Percentiles rank a stretch among this genome's conserved stretches.
Evolutionary conservation across 2,113 vertebrate genomes (phyloP).

Genomic region (Myotis lucifugus): DNA sequence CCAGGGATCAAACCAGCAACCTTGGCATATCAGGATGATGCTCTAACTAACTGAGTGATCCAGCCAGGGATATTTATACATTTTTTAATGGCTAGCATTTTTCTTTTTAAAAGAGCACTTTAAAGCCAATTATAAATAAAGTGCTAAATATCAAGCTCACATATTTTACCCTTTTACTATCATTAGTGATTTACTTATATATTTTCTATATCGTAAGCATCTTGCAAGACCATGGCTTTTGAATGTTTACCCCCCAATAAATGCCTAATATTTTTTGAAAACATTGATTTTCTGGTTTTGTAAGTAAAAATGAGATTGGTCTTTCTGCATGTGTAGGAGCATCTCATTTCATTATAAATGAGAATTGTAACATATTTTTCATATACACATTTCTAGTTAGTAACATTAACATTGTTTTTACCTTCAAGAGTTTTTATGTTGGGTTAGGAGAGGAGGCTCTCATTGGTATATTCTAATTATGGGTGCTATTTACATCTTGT

Average conservation of each 20-base stretch:
- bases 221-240: background rate
- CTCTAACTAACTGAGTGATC: too few relatives aligned
- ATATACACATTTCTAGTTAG: background rate
- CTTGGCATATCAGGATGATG: too few relatives aligned
- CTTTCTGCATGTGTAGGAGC: background rate
- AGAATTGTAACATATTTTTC: background rate
- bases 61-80: too few relatives aligned
- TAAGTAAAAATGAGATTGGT: background rate
- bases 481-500: background rate
- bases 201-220: background rate
- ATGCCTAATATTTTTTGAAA: background rate
- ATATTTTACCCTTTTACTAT: background rate
- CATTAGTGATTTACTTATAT: background rate
- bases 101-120: background rate
- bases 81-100: slow-evolving; percentile 15
- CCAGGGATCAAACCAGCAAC: too few relatives aligned
- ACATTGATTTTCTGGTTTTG: background rate
- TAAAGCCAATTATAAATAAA: background rate
- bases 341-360: background rate
- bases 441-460: background rate
- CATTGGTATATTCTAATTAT: background rate
- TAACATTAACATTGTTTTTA: background rate
- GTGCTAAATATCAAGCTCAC: background rate
- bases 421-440: background rate
- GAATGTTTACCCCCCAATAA: background rate